Evolutionary conservation across 2,797 vertebrate genomes (phyloP), one percentile per base, ranked within the genome.

Genomic region (Staurois parvus): DNA sequence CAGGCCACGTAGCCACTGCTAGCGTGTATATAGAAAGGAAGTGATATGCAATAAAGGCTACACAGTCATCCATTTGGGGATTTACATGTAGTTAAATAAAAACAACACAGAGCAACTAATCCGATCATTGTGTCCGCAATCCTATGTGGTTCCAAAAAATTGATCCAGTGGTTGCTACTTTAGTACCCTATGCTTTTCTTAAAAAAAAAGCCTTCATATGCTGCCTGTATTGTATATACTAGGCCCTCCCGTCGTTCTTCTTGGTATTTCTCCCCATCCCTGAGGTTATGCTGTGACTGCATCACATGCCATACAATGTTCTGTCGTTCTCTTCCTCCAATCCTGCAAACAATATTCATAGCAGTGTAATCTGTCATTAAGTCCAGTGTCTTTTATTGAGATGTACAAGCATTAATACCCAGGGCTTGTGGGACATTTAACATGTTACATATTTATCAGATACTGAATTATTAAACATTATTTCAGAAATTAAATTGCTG

Each of bases 401-500:
- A 76, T 8, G 19, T 59, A 15, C 30, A 64, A 4, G n/a, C n/a
- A 29, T n/a, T 45, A 40, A 37, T 21, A 64, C 26, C 64, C 42
- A 7, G 28, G 64, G 64, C 40, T 26, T 79, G 37, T 24, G 24
- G 12, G 8, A 24, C 30, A 21, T 34, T 80, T 32, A 52, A 37
- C 15, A 80, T 37, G 30, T 56, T 72, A 48, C 42, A 15, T 52
- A 72, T 80, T 59, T 80, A 80, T 56, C 28, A 72, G 30, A 59
- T 48, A 59, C 52, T 72, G 28, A 52, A 80, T 37, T 37, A 70
- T 80, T 80, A 80, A 80, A 34, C 42, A 48, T 15, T 48, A 7
- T 32, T 80, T 80, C 26, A 56, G 45, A 28, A 72, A 80, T 37
- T 37, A 70, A 80, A 70, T 70, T 26, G 78, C 42, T 56, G 42